Evolutionary conservation across 2,797 vertebrate species (phyloP).

Genomic region (Microhierax caerulescens): DNA sequence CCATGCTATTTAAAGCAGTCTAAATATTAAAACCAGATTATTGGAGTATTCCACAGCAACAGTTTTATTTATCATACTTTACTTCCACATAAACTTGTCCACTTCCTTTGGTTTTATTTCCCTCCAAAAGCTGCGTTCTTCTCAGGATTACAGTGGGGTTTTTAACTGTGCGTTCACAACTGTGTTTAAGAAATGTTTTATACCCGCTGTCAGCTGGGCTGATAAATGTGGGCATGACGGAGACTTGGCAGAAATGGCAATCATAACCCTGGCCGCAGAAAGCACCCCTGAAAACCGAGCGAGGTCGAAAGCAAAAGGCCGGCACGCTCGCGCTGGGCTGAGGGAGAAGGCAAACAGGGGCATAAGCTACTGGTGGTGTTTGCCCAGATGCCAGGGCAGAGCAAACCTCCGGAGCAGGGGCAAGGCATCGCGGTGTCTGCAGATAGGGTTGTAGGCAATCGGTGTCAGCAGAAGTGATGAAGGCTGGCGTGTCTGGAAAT

Average conservation of each 20-base stretch:
- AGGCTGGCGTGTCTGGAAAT: background rate
- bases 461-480: background rate
- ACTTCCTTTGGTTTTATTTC: background rate
- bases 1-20: background rate
- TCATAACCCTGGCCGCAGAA: background rate
- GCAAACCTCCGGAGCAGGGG: background rate
- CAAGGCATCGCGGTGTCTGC: accelerated
- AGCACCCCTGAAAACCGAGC: accelerated
- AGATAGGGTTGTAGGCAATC: background rate
- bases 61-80: background rate
- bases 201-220: background rate
- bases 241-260: background rate
- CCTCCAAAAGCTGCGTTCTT: background rate
- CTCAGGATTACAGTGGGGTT: background rate
- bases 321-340: background rate
- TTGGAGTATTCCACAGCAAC: background rate
- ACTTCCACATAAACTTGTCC: background rate
- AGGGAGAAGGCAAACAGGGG: background rate
- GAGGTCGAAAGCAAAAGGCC: background rate
- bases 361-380: background rate
- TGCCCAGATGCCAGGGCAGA: background rate
- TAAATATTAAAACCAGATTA: slow-evolving; percentile 12
- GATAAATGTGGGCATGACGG: background rate
- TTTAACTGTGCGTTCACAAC: background rate
- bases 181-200: background rate